These are phyloP conservation scores for Aepyceros melampus DNA, from an alignment of 2,113 vertebrate genomes.

Conservation along the genomic window DNA sequence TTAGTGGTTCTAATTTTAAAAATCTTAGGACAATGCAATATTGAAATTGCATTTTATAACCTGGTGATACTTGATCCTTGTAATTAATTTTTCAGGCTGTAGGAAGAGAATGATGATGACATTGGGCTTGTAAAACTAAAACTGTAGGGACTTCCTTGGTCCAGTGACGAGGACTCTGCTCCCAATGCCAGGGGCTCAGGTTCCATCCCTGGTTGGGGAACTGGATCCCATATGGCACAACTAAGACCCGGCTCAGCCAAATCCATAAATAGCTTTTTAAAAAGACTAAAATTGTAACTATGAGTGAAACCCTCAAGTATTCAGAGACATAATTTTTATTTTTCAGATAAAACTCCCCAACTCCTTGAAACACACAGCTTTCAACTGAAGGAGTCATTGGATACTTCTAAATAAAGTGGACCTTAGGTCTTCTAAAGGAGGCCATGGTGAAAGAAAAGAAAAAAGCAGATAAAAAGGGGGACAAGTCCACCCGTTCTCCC, in stretches of 20 bases:
- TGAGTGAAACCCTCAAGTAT: neutral
- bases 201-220: neutral
- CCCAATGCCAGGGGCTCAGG: neutral
- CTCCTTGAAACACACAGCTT: neutral
- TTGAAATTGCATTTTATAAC: neutral
- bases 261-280: neutral
- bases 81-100: neutral
- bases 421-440: neutral
- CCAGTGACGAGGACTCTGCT: neutral
- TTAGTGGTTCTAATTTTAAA: neutral
- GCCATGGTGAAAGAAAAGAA: slow-evolving; percentile 81
- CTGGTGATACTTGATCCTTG: neutral
- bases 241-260: neutral
- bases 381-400: neutral
- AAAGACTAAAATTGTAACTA: neutral
- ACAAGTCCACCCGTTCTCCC: slow-evolving; percentile 14
- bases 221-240: neutral
- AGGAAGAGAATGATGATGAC: neutral
- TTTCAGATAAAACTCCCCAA: neutral
- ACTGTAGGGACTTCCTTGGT: neutral
- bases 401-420: neutral
- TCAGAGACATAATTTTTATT: neutral
- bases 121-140: neutral
- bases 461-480: slow-evolving; percentile 74
- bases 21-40: neutral